These are phyloP conservation scores for Cheiracanthium punctorium DNA, from an alignment of 2,888 invertebrate species.

Conservation along the genomic window DNA sequence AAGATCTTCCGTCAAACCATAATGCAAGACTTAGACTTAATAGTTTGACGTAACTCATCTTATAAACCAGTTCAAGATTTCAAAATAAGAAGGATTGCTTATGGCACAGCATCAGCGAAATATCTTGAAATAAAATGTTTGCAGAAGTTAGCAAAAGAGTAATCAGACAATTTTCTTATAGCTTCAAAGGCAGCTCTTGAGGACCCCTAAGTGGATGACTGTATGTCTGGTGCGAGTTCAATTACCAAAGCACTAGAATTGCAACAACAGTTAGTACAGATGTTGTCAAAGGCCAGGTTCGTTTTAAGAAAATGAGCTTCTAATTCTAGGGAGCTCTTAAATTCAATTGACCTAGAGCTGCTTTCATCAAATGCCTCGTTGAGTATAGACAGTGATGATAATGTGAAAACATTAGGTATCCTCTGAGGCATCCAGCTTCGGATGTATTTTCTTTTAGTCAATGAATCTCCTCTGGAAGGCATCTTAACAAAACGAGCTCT, in stretches of 20 bases:
- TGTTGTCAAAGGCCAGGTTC: background rate
- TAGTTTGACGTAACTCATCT: conserved; percentile 74
- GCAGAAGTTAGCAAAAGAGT: conserved; percentile 71
- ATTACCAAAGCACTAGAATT: conserved; percentile 65
- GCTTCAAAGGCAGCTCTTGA: conserved; percentile 64
- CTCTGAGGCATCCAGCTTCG: background rate
- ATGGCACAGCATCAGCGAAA: conserved; percentile 73
- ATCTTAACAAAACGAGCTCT: background rate
- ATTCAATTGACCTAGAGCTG: background rate
- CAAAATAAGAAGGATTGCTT: conserved; percentile 73
- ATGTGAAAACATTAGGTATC: conserved; percentile 33
- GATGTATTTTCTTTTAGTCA: background rate
- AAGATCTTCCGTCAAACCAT: too few species aligned
- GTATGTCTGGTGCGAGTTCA: conserved; percentile 71
- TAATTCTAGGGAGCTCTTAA: background rate
- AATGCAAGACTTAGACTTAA: too few species aligned
- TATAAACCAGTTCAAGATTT: too few species aligned
- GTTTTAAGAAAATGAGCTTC: conserved; percentile 14
- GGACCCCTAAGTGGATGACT: conserved; percentile 74
- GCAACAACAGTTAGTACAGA: background rate
- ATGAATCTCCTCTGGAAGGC: background rate
- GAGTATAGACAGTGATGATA: conserved; percentile 23
- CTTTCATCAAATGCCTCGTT: background rate
- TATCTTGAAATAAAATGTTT: conserved; percentile 72
- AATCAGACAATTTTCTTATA: conserved; percentile 45